Percentiles rank a stretch among this genome's conserved stretches.
These are phyloP conservation scores for Lathamus discolor DNA, from an alignment of 2,113 vertebrate species.

Conservation along the genomic window DNA sequence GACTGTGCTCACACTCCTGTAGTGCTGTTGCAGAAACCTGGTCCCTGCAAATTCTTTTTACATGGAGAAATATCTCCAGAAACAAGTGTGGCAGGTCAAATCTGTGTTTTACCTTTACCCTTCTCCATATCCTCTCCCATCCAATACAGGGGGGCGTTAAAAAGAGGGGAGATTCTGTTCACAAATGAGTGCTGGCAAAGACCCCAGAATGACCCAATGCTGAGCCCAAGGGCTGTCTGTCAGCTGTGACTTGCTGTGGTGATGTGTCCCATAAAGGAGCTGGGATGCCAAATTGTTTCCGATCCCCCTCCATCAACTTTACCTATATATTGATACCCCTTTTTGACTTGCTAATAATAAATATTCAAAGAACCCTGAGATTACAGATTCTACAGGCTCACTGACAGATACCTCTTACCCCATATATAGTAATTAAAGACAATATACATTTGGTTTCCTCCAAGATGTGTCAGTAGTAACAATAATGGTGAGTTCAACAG, in stretches of 20 bases:
- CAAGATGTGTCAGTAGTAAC: background rate
- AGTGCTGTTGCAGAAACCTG: background rate
- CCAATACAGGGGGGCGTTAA: fast-evolving
- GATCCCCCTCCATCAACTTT: fast-evolving
- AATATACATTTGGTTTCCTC: background rate
- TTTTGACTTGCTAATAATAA: background rate
- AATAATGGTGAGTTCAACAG: background rate
- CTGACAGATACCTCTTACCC: background rate
- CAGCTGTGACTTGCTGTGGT: background rate
- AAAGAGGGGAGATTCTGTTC: background rate
- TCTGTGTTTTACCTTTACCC: background rate
- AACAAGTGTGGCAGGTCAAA: background rate
- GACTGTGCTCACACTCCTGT: background rate
- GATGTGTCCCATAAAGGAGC: background rate
- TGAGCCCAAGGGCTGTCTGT: background rate
- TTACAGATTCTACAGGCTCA: background rate
- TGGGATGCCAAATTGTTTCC: background rate
- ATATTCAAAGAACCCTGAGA: background rate
- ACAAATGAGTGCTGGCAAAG: background rate
- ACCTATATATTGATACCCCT: background rate
- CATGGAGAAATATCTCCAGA: background rate
- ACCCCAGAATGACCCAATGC: background rate
- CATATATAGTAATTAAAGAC: background rate
- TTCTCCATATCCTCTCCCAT: background rate
- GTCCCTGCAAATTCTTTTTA: background rate